These are phyloP conservation scores for Poicephalus meyeri DNA, from an alignment of 2,113 vertebrate genomes.

Conservation along the genomic window DNA sequence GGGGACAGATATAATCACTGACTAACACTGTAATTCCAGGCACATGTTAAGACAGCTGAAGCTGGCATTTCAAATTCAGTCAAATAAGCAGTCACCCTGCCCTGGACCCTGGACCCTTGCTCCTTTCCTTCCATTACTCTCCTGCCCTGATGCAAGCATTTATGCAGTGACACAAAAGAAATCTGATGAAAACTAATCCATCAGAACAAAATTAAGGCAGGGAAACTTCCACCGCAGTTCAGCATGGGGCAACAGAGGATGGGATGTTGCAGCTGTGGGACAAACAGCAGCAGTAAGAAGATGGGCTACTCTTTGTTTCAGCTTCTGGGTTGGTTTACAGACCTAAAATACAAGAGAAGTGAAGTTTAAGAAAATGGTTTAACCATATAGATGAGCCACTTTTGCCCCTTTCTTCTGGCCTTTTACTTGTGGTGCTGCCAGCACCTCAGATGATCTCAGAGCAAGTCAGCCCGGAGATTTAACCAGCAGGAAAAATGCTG, in stretches of 20 bases:
- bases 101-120: not conserved
- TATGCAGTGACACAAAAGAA: not conserved
- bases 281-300: not conserved
- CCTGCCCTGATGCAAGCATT: not conserved
- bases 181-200: not conserved
- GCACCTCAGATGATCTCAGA: not conserved
- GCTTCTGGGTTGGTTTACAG: not conserved
- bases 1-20: not conserved
- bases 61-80: not conserved
- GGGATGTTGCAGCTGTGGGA: not conserved
- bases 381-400: not conserved
- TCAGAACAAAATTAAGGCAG: not conserved
- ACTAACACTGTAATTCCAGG: not conserved
- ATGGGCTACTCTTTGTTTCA: not conserved
- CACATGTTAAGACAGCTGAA: not conserved
- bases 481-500: not conserved
- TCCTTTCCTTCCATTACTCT: not conserved
- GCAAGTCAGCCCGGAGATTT: not conserved
- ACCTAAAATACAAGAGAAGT: not conserved
- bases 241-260: accelerated
- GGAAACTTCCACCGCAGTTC: not conserved
- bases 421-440: not conserved
- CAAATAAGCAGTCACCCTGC: not conserved
- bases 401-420: not conserved
- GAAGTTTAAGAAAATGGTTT: not conserved